Evolutionary conservation across 2,113 vertebrate genomes (phyloP).

Genomic region (Manacus vitellinus): DNA sequence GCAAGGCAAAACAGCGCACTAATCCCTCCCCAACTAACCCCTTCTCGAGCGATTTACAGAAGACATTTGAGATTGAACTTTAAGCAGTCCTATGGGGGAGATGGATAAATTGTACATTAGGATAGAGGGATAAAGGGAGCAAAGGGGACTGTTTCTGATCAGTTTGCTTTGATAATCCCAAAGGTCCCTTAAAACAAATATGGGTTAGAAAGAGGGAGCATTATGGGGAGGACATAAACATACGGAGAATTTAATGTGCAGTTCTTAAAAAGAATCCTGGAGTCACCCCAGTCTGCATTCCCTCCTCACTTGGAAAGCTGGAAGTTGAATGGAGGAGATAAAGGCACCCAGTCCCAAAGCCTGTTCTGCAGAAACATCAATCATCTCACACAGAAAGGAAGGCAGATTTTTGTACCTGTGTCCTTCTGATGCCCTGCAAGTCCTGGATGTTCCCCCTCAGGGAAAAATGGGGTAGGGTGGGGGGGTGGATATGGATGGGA

Average conservation of each 20-base stretch:
- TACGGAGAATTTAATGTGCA: background rate
- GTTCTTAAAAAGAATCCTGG: constrained; percentile 35
- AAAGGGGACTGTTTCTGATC: constrained; percentile 47
- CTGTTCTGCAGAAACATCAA: constrained; percentile 56
- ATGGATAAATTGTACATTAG: constrained; percentile 37
- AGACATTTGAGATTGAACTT: constrained; percentile 99
- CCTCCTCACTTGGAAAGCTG: constrained; percentile 55
- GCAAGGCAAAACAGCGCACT: constrained; percentile 87
- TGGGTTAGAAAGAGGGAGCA: constrained; percentile 29
- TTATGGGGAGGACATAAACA: constrained; percentile 3
- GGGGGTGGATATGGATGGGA: background rate
- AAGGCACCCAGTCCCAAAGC: constrained; percentile 52
- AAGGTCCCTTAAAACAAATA: constrained; percentile 56
- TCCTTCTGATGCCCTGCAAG: constrained; percentile 19
- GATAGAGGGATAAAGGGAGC: constrained; percentile 50
- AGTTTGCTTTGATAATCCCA: constrained; percentile 66
- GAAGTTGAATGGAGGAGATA: constrained; percentile 33
- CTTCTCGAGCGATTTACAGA: constrained; percentile 97
- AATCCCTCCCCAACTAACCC: constrained; percentile 97
- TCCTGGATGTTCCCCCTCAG: constrained; percentile 18
- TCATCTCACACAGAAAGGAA: constrained; percentile 34
- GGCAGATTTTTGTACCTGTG: constrained; percentile 38
- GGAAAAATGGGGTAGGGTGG: background rate
- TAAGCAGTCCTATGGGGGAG: constrained; percentile 53
- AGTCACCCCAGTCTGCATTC: background rate